Evolutionary conservation across 2,888 invertebrate genomes (phyloP).

Genomic region (Cinara cedri): DNA sequence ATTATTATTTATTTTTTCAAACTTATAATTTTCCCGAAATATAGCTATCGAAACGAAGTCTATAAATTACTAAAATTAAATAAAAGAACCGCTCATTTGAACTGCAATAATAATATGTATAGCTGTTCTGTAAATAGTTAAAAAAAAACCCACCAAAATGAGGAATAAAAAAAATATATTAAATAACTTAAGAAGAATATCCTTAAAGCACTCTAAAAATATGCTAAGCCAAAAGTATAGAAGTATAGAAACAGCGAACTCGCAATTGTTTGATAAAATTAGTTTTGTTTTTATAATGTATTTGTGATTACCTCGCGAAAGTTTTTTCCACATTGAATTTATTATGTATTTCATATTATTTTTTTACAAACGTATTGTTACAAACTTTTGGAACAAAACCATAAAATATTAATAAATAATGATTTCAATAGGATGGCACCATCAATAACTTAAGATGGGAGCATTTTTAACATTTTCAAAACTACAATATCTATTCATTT

Average conservation of each 20-base stretch:
- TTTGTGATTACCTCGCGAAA: not conserved
- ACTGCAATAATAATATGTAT: not conserved
- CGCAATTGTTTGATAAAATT: slow-evolving; percentile 31
- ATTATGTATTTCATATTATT: not conserved
- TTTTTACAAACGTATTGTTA: not conserved
- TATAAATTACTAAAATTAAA: not conserved
- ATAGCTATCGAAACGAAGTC: not conserved
- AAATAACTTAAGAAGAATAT: slow-evolving; percentile 20
- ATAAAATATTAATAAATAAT: not conserved
- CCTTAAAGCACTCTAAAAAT: not conserved
- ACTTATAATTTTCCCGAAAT: not conserved
- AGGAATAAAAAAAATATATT: not conserved
- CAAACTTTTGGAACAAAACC: not conserved
- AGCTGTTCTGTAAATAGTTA: not conserved
- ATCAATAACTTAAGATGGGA: too few species aligned
- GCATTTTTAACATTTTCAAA: too few species aligned
- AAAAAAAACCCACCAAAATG: not conserved
- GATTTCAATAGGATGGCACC: too few species aligned
- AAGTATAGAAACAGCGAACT: slow-evolving; percentile 9
- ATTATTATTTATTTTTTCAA: not conserved
- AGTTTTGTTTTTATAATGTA: slow-evolving; percentile 7
- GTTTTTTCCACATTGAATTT: not conserved
- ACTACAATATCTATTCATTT: too few species aligned
- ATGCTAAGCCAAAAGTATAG: not conserved
- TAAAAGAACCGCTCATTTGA: not conserved